Percentiles rank a stretch among this genome's conserved stretches.
phyloP scores from a whole-genome alignment of 2,888 invertebrate species.

The Platerodrilus igneus region DNA sequence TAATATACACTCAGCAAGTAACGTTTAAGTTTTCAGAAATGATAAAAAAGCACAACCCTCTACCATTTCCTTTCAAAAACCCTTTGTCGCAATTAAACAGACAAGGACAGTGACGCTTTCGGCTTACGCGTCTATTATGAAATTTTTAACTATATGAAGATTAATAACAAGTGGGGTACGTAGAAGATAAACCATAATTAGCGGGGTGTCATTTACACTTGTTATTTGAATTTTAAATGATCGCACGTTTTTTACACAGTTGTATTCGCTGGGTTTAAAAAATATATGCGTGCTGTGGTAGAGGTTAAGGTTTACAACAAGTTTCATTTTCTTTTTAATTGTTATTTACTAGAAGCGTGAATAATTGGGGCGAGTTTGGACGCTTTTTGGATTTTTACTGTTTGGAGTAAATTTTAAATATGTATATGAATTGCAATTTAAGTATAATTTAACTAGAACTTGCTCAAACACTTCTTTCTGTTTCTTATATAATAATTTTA shows the following conservation, averaged over 20 bases:
- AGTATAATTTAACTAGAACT: too few relatives aligned
- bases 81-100: not conserved
- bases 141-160: slow-evolving; percentile 47
- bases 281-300: too few relatives aligned
- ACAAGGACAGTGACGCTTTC: slow-evolving; percentile 9
- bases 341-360: too few relatives aligned
- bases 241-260: slow-evolving; percentile 30
- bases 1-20: slow-evolving; percentile 23
- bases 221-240: slow-evolving; percentile 51
- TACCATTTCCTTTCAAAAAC: slow-evolving; percentile 6
- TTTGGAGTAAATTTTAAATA: too few relatives aligned
- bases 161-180: slow-evolving; percentile 46
- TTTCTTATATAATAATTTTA: too few relatives aligned
- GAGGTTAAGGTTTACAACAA: too few relatives aligned
- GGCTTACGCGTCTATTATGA: slow-evolving; percentile 30
- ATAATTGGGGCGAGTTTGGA: too few relatives aligned
- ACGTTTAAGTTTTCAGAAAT: slow-evolving; percentile 19
- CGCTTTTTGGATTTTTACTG: too few relatives aligned
- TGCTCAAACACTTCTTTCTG: too few relatives aligned
- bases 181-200: slow-evolving; percentile 51
- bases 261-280: too few relatives aligned
- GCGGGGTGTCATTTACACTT: slow-evolving; percentile 51
- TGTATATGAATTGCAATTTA: too few relatives aligned
- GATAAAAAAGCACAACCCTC: slow-evolving; percentile 15
- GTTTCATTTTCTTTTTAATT: too few relatives aligned